These are phyloP conservation scores for Trachops cirrhosus DNA, from an alignment of 2,797 vertebrate genomes.

Conservation along the genomic window DNA sequence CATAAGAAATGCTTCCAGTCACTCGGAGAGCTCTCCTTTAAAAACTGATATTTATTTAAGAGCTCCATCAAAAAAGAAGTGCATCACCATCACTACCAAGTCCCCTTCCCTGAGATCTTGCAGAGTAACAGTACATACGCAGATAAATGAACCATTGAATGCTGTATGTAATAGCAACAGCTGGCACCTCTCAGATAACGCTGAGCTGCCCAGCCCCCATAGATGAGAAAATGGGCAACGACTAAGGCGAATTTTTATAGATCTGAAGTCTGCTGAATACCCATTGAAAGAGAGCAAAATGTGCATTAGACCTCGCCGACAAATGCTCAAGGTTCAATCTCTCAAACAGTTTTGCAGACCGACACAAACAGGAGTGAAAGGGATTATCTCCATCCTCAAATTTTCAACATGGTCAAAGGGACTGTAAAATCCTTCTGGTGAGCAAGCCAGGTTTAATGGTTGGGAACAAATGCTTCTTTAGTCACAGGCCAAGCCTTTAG, in stretches of 20 bases:
- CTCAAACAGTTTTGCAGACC: conserved; percentile 69
- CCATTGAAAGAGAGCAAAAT: conserved; percentile 68
- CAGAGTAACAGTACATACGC: conserved; percentile 54
- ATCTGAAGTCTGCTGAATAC: conserved; percentile 69
- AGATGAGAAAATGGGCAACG: conserved; percentile 58
- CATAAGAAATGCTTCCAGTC: conserved; percentile 46
- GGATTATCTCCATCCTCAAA: conserved; percentile 73
- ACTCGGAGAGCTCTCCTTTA: neutral
- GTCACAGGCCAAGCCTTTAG: conserved; percentile 70
- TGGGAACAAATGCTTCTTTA: conserved; percentile 76
- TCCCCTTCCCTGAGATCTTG: conserved; percentile 57
- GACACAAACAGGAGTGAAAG: conserved; percentile 69
- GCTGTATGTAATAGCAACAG: conserved; percentile 65
- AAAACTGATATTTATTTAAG: conserved; percentile 64
- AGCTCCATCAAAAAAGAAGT: conserved; percentile 58
- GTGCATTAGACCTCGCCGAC: conserved; percentile 58
- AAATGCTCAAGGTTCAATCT: conserved; percentile 69
- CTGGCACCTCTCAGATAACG: conserved; percentile 72
- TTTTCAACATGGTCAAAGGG: conserved; percentile 70
- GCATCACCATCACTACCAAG: conserved; percentile 65
- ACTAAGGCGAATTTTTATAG: conserved; percentile 67
- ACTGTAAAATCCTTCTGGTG: conserved; percentile 74
- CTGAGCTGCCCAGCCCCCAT: conserved; percentile 44
- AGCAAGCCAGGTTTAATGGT: conserved; percentile 74
- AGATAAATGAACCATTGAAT: conserved; percentile 68